Evolutionary conservation across 2,888 invertebrate genomes (phyloP).

Genomic region (Hydraecia micacea): DNA sequence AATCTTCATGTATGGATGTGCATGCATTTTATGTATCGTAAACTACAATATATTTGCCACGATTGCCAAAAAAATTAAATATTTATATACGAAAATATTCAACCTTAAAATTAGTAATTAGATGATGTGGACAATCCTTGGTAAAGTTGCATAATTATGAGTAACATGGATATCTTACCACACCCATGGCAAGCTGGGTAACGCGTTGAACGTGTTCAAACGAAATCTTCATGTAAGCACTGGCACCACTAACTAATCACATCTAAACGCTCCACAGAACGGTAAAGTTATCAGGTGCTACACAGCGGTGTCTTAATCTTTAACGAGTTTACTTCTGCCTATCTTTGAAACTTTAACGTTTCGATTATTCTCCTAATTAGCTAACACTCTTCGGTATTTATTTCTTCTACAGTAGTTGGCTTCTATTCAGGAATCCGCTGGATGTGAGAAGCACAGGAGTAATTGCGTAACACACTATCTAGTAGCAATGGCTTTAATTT

Average conservation of each 20-base stretch:
- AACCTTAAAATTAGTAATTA: no score
- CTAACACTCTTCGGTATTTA: conserved; percentile 8
- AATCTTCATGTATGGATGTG: no score
- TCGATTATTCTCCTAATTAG: conserved; percentile 67
- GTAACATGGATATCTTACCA: background rate
- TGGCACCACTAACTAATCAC: conserved; percentile 40
- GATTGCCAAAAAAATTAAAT: background rate
- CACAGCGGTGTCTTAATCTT: conserved; percentile 70
- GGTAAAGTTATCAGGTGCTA: conserved; percentile 71
- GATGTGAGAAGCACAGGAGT: background rate
- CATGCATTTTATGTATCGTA: background rate
- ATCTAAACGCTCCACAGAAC: conserved; percentile 56
- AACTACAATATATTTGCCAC: background rate
- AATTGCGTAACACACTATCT: background rate
- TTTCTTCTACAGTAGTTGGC: background rate
- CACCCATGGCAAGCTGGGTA: background rate
- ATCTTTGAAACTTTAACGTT: conserved; percentile 66
- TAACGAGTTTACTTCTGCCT: conserved; percentile 68
- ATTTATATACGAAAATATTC: no score
- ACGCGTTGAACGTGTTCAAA: background rate
- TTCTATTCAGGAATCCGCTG: background rate
- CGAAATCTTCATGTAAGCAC: conserved; percentile 7
- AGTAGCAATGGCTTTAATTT: no score
- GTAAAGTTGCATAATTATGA: background rate
- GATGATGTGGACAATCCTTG: background rate